Evolutionary conservation across 1,140 invertebrate species (phyloP).

Genomic region (Zophobas atratus): DNA sequence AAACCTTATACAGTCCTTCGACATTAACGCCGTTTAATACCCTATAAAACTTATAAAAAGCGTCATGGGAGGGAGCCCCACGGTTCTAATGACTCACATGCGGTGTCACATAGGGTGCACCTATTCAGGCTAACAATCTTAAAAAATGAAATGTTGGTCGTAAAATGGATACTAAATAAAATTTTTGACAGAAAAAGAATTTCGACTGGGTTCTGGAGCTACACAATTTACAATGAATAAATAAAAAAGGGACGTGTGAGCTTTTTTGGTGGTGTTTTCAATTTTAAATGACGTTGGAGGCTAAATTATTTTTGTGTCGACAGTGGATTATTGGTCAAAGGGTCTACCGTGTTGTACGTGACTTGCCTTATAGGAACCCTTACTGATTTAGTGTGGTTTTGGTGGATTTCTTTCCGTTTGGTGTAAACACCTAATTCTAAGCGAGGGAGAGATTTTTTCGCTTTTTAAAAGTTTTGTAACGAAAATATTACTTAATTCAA

Average conservation of each 20-base stretch:
- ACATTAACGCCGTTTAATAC: constrained; percentile 30
- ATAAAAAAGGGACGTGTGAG: background rate
- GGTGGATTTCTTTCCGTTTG: constrained; percentile 2
- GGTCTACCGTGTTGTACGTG: constrained; percentile 21
- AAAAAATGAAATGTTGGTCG: background rate
- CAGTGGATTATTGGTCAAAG: constrained; percentile 11
- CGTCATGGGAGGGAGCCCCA: constrained; percentile 14
- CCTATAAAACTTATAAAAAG: constrained; percentile 26
- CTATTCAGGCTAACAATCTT: background rate
- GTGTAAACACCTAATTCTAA: constrained; percentile 10
- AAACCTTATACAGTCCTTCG: constrained; percentile 19
- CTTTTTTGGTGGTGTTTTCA: background rate
- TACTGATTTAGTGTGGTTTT: constrained; percentile 16
- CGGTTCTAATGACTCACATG: constrained; percentile 19
- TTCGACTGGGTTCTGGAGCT: background rate
- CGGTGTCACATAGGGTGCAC: constrained; percentile 26
- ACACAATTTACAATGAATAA: background rate
- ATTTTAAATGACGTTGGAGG: background rate
- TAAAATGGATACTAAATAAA: background rate
- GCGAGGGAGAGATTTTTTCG: constrained; percentile 2
- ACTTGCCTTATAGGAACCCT: background rate
- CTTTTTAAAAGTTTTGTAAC: background rate
- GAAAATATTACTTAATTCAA: no score
- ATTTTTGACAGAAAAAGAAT: background rate
- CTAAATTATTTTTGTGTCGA: constrained; percentile 18